Conservation (phyloP, 2,113 vertebrate genomes). For the Saguinus midas region DNA sequence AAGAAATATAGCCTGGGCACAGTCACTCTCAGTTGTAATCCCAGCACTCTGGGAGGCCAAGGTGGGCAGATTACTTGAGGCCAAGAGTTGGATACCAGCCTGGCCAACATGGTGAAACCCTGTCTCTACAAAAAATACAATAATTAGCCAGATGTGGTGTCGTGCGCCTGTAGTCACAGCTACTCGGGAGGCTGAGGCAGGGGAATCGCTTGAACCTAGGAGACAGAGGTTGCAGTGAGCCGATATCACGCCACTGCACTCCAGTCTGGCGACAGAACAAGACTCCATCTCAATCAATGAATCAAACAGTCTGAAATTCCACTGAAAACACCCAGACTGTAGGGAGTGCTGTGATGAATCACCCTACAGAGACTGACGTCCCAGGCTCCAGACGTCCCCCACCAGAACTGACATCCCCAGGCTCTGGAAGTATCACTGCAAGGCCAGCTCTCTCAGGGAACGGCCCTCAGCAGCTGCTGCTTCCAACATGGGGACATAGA, state of each 20-base stretch:
- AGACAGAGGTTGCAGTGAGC: not conserved
- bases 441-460: not conserved
- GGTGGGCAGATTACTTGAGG: not conserved
- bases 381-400: not conserved
- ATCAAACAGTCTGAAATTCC: not conserved
- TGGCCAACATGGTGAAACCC: not conserved
- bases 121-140: not conserved
- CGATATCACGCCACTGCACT: not conserved
- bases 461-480: not conserved
- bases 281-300: not conserved
- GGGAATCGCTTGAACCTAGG: not conserved
- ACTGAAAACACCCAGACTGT: not conserved
- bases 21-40: not conserved
- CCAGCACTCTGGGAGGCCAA: not conserved
- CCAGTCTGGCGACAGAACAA: not conserved
- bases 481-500: accelerated
- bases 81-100: not conserved
- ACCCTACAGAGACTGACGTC: no score
- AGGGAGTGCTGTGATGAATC: not conserved
- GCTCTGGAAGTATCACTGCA: not conserved
- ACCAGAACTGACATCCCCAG: not conserved
- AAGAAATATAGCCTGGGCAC: no score
- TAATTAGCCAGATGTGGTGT: not conserved
- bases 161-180: not conserved
- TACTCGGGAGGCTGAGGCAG: not conserved